phyloP scores from a whole-genome alignment of 2,888 invertebrate species.

The Pocota personata region DNA sequence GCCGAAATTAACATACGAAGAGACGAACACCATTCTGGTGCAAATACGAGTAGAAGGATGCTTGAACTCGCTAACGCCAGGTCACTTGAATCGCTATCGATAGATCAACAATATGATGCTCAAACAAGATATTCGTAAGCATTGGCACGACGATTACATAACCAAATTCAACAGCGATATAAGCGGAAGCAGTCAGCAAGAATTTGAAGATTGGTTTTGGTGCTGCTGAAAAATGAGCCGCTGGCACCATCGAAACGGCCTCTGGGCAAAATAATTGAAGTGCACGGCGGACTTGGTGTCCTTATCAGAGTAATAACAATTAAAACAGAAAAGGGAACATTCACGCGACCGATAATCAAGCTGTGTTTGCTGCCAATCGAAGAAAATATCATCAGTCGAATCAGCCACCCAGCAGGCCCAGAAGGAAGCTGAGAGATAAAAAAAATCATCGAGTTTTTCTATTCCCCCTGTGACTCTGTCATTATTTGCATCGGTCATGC shows the following conservation, averaged over 20 bases:
- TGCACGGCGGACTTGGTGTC: neutral
- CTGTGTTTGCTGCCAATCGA: no score
- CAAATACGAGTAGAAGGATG: no score
- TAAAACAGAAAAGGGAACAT: conserved; percentile 11
- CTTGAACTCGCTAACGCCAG: no score
- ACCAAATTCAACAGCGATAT: no score
- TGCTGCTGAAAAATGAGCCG: conserved; percentile 8
- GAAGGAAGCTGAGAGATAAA: conserved; percentile 2
- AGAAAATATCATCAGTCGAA: no score
- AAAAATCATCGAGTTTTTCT: neutral
- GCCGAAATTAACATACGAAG: no score
- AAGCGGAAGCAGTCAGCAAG: neutral
- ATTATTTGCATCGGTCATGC: neutral
- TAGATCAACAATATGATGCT: no score
- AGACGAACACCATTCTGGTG: no score
- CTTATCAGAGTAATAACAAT: conserved; percentile 9
- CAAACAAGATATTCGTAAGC: conserved; percentile 9
- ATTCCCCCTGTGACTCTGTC: neutral
- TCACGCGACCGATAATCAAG: conserved; percentile 32
- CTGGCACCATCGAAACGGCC: conserved; percentile 10
- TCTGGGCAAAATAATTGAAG: conserved; percentile 9
- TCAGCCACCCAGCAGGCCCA: no score
- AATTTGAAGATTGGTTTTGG: conserved; percentile 1
- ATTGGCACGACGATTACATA: conserved; percentile 7
- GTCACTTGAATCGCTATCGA: no score